Conservation (phyloP, 2,888 invertebrate genomes). For the Tuberolachnus salignus region DNA sequence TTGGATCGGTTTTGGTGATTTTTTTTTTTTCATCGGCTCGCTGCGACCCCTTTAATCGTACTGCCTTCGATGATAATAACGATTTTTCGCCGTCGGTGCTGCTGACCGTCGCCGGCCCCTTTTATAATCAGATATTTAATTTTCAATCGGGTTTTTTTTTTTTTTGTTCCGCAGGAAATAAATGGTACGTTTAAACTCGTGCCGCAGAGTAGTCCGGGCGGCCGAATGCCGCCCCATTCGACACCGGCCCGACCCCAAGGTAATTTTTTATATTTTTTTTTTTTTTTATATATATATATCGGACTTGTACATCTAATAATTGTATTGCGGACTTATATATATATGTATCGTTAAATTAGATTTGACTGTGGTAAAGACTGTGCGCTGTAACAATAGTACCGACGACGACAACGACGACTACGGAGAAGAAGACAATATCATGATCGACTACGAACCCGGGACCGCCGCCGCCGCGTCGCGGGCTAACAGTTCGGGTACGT, state of each 20-base stretch:
- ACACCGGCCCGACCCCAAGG: slow-evolving; percentile 60
- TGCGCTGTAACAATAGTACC: slow-evolving; percentile 14
- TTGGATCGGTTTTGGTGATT: too few species aligned
- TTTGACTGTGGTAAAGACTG: slow-evolving; percentile 20
- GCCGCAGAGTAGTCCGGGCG: slow-evolving; percentile 65
- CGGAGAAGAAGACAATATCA: slow-evolving; percentile 31
- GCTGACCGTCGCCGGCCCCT: too few species aligned
- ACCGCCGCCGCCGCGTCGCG: slow-evolving; percentile 1
- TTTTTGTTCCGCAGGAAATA: slow-evolving; percentile 63
- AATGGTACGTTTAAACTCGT: slow-evolving; percentile 77
- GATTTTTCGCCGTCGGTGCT: too few species aligned
- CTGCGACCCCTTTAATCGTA: too few species aligned
- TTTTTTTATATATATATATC: not conserved
- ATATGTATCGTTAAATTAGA: slow-evolving; percentile 22
- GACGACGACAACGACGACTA: slow-evolving; percentile 33
- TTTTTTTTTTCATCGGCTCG: too few species aligned
- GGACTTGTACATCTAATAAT: not conserved
- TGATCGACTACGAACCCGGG: slow-evolving; percentile 43
- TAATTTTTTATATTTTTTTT: too few species aligned
- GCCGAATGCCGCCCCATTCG: slow-evolving; percentile 65
- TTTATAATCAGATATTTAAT: not conserved
- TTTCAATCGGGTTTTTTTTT: slow-evolving; percentile 17
- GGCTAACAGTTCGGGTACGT: not conserved
- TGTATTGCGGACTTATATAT: not conserved
- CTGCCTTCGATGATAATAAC: too few species aligned